These are phyloP conservation scores for Phaethon lepturus DNA, from an alignment of 2,113 vertebrate genomes.

Conservation along the genomic window DNA sequence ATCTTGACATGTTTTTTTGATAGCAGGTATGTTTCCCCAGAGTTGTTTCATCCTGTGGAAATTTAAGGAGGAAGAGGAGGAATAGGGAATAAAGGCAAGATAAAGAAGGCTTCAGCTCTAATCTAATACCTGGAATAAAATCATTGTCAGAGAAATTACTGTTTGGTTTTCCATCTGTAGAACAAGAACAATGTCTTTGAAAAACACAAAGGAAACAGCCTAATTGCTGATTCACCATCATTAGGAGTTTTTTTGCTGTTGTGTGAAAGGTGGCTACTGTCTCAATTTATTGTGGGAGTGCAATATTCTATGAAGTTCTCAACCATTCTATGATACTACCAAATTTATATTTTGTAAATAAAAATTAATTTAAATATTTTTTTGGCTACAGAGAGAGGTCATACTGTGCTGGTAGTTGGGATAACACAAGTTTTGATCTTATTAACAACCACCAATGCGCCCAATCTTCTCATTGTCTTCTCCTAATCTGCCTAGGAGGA, in stretches of 20 bases:
- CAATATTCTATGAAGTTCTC: neutral
- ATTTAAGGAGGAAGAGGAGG: neutral
- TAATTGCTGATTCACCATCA: accelerated
- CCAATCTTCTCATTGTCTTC: neutral
- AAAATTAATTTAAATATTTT: neutral
- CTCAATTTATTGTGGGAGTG: neutral
- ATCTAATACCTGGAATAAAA: neutral
- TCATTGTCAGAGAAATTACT: neutral
- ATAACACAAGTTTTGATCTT: neutral
- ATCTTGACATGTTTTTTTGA: neutral
- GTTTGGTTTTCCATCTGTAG: neutral
- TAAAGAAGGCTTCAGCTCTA: neutral
- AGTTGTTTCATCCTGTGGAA: neutral
- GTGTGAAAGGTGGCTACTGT: neutral
- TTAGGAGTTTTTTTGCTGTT: neutral
- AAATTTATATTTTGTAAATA: neutral
- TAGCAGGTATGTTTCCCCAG: neutral
- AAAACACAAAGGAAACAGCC: neutral
- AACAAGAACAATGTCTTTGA: neutral
- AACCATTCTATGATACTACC: neutral
- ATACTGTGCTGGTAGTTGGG: accelerated
- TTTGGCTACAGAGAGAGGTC: neutral
- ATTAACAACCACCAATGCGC: neutral
- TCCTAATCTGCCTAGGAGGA: neutral
- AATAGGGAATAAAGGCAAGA: neutral